Evolutionary conservation across 2,888 invertebrate genomes (phyloP).

Genomic region (Incurvaria masculella): DNA sequence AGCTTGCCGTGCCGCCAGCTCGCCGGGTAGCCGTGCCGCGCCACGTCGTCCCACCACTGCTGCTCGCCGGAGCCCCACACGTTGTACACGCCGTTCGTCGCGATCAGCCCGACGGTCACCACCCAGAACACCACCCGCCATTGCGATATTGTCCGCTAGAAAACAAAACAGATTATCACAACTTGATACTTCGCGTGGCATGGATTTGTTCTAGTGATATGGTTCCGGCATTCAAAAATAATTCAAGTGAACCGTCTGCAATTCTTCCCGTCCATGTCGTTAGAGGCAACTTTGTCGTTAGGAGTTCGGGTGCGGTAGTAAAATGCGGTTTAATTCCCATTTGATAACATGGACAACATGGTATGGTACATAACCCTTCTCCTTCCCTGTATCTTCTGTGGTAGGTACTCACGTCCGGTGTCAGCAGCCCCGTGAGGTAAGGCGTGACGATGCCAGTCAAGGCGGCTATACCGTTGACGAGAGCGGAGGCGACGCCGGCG

Average conservation of each 20-base stretch:
- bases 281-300: no score
- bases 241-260: no score
- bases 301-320: no score
- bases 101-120: conserved; percentile 54
- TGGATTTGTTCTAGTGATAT: no score
- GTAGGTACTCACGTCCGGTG: conserved; percentile 56
- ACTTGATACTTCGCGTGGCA: no score
- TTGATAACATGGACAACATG: no score
- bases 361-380: no score
- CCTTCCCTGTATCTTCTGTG: no score
- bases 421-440: conserved; percentile 56
- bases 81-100: conserved; percentile 58
- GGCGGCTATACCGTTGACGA: conserved; percentile 61
- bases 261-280: no score
- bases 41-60: conserved; percentile 61
- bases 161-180: conserved; percentile 18
- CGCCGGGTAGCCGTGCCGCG: conserved; percentile 16
- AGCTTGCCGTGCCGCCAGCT: conserved; percentile 9
- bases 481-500: conserved; percentile 61
- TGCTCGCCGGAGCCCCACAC: conserved; percentile 62
- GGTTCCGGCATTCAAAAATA: no score
- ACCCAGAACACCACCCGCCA: conserved; percentile 70
- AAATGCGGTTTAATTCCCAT: no score
- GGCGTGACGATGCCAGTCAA: conserved; percentile 61
- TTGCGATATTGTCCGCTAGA: conserved; percentile 59